Evolutionary conservation across 2,797 vertebrate genomes (phyloP).

Genomic region (Phylloscopus collybita): DNA sequence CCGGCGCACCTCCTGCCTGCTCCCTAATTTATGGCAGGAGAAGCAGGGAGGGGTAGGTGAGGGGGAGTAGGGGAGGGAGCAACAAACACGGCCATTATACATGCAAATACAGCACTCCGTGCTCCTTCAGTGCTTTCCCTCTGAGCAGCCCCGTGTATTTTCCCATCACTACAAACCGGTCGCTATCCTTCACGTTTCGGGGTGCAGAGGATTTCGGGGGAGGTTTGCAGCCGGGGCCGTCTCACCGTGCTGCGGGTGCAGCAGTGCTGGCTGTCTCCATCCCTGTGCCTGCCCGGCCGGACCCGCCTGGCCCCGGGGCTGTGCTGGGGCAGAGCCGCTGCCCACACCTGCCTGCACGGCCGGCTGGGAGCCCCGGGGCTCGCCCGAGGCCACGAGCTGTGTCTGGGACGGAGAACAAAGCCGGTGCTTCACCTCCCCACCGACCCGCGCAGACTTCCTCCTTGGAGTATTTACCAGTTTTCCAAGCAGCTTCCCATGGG

Average conservation of each 20-base stretch:
- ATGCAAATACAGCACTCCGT: background rate
- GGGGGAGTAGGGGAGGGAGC: conserved; percentile 19
- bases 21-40: conserved; percentile 13
- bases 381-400: rapidly evolving
- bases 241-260: rapidly evolving
- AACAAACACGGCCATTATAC: background rate
- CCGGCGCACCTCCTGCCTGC: background rate
- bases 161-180: rapidly evolving
- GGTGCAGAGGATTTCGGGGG: rapidly evolving
- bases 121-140: background rate
- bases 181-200: rapidly evolving
- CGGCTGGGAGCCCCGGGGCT: background rate
- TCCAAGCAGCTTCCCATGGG: background rate
- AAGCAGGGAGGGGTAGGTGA: conserved; percentile 38
- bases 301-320: background rate
- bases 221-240: background rate
- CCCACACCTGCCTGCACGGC: background rate
- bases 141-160: background rate
- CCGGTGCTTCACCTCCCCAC: background rate
- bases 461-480: background rate
- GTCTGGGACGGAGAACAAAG: conserved; percentile 20
- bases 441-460: background rate
- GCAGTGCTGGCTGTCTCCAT: background rate
- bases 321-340: background rate
- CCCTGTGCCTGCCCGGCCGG: background rate